Percentiles rank a stretch among this genome's conserved stretches.
These are phyloP conservation scores for Zosterops japonicus DNA, from an alignment of 2,113 vertebrate genomes.

Conservation along the genomic window DNA sequence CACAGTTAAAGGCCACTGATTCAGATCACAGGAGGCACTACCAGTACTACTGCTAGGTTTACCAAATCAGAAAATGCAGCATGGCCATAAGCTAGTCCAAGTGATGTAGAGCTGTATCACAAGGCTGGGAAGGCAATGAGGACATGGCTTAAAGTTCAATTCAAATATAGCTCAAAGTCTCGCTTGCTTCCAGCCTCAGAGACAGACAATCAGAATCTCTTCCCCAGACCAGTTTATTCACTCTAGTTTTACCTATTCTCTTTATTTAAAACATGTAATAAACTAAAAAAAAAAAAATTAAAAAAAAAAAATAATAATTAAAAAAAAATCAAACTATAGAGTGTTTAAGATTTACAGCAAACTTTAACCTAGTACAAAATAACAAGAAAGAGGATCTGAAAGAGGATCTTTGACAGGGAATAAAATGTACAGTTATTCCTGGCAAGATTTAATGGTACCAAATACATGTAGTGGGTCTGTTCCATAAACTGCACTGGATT, in stretches of 20 bases:
- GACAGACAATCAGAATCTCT: not conserved
- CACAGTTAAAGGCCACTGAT: not conserved
- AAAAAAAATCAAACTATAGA: accelerated
- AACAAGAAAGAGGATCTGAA: not conserved
- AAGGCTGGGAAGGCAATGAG: not conserved
- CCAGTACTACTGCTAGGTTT: not conserved
- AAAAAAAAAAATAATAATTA: no score
- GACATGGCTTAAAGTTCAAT: not conserved
- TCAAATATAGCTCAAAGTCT: not conserved
- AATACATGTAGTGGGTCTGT: not conserved
- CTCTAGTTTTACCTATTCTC: not conserved
- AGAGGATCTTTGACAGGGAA: not conserved
- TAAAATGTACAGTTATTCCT: not conserved
- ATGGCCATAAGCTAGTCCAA: not conserved
- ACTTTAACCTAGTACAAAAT: not conserved
- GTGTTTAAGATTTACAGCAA: not conserved
- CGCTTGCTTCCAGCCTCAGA: not conserved
- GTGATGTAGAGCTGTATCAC: not conserved
- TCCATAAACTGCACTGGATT: not conserved
- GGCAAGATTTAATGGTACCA: not conserved
- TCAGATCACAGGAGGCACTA: not conserved
- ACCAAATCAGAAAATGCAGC: not conserved
- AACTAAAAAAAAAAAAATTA: not conserved
- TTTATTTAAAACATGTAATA: not conserved
- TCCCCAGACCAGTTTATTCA: not conserved